Conservation (phyloP, 2,888 invertebrate species). For the Tinea pellionella region DNA sequence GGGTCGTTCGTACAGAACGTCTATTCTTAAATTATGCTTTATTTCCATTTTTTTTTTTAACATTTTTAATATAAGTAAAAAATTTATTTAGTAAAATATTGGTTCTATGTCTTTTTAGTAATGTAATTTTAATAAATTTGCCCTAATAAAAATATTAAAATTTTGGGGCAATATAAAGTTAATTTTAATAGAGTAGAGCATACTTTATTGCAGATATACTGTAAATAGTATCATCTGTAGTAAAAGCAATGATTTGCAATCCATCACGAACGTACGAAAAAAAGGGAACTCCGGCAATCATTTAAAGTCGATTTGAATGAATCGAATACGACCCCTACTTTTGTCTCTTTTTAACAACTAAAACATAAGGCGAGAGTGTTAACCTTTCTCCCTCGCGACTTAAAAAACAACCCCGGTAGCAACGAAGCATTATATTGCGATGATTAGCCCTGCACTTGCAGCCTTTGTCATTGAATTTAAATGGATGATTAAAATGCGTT, state of each 20-base stretch:
- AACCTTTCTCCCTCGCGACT: constrained; percentile 29
- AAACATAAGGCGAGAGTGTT: constrained; percentile 13
- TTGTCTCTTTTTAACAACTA: constrained; percentile 29
- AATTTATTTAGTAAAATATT: too few species aligned
- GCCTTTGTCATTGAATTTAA: constrained; percentile 62
- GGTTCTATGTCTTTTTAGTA: too few species aligned
- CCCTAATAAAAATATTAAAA: too few species aligned
- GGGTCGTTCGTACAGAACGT: constrained; percentile 5
- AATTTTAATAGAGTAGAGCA: too few species aligned
- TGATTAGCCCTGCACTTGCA: constrained; percentile 67
- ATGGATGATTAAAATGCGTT: constrained; percentile 62
- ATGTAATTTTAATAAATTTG: too few species aligned
- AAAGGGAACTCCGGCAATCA: constrained; percentile 51
- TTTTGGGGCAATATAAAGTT: too few species aligned
- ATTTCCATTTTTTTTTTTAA: constrained; percentile 17
- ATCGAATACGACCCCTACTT: constrained; percentile 25
- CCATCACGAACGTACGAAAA: constrained; percentile 57
- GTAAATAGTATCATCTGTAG: constrained; percentile 23
- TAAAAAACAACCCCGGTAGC: constrained; percentile 52
- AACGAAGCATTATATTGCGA: constrained; percentile 65
- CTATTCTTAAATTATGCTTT: constrained; percentile 25
- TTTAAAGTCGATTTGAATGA: constrained; percentile 67
- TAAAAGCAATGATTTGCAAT: constrained; percentile 54
- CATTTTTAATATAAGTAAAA: too few species aligned
- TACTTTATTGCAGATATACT: constrained; percentile 17